phyloP scores from a whole-genome alignment of 92 coral and sea anemone species.

The Heteractis magnifica region DNA sequence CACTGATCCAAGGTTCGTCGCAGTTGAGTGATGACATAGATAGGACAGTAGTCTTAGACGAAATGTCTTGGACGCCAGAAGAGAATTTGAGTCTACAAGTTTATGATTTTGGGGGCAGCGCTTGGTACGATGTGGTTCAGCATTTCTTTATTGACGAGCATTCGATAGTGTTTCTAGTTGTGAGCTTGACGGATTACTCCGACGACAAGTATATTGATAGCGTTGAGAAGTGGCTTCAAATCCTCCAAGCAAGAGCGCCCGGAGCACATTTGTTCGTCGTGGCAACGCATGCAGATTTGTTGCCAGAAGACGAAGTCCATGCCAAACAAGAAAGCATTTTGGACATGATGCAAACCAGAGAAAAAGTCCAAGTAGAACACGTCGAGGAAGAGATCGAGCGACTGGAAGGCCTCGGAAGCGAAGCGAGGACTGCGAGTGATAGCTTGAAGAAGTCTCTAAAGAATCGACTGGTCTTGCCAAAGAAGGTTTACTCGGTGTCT shows the following conservation, averaged over 20 bases:
- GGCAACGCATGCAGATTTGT: constrained; percentile 55
- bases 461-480: constrained; percentile 38
- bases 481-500: constrained; percentile 47
- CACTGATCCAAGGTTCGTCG: constrained; percentile 34
- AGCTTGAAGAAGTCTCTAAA: constrained; percentile 14
- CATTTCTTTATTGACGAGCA: constrained; percentile 59
- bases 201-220: constrained; percentile 36
- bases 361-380: constrained; percentile 3
- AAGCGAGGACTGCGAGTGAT: constrained; percentile 1
- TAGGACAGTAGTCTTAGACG: constrained; percentile 61
- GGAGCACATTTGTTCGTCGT: constrained; percentile 52
- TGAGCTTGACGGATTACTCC: constrained; percentile 49
- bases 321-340: constrained; percentile 17
- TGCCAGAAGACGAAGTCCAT: constrained; percentile 1
- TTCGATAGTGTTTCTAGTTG: constrained; percentile 52
- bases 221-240: constrained; percentile 60
- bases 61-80: constrained; percentile 47
- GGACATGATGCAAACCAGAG: constrained; percentile 18
- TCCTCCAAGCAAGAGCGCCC: constrained; percentile 54
- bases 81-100: constrained; percentile 49
- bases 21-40: constrained; percentile 44
- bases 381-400: constrained; percentile 3
- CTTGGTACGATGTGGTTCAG: constrained; percentile 56
- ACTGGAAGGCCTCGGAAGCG: not conserved
- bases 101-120: constrained; percentile 66